A percentile compares a stretch with the other conserved stretches of the same genome.
Evolutionary conservation across 2,113 vertebrate species (phyloP).

Genomic region (Corythornis madagascariensis): DNA sequence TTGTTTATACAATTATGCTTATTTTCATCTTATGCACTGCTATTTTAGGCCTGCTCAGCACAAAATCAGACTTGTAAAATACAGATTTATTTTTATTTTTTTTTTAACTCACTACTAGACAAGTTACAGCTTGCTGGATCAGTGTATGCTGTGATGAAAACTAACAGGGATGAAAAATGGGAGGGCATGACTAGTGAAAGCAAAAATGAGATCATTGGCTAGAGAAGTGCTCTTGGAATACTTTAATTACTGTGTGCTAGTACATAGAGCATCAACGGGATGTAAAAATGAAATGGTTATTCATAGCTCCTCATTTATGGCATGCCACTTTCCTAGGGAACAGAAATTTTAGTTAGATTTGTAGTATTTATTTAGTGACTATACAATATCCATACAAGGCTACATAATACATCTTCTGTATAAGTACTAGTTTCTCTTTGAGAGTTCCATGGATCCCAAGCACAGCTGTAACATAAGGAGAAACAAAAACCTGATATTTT

Average conservation of each 20-base stretch:
- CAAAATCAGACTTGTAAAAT: slow-evolving; percentile 2
- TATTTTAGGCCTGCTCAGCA: not conserved
- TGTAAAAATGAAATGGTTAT: not conserved
- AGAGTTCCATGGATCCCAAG: not conserved
- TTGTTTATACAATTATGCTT: not conserved
- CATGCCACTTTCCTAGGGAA: not conserved
- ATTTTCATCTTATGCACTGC: not conserved
- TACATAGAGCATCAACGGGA: not conserved
- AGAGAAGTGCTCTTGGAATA: not conserved
- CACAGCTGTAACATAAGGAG: not conserved
- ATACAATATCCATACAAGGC: not conserved
- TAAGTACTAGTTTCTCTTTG: not conserved
- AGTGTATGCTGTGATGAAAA: not conserved
- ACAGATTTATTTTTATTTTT: not conserved
- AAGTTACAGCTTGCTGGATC: not conserved
- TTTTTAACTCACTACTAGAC: not conserved
- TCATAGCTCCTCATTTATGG: not conserved
- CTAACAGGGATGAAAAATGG: not conserved
- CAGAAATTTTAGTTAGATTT: not conserved
- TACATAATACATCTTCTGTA: not conserved
- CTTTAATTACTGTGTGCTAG: not conserved
- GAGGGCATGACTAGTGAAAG: not conserved
- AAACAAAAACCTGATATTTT: not conserved
- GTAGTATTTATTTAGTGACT: not conserved
- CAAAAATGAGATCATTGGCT: not conserved